Conservation (phyloP, 2,113 vertebrate species). For the Struthidea cinerea region DNA sequence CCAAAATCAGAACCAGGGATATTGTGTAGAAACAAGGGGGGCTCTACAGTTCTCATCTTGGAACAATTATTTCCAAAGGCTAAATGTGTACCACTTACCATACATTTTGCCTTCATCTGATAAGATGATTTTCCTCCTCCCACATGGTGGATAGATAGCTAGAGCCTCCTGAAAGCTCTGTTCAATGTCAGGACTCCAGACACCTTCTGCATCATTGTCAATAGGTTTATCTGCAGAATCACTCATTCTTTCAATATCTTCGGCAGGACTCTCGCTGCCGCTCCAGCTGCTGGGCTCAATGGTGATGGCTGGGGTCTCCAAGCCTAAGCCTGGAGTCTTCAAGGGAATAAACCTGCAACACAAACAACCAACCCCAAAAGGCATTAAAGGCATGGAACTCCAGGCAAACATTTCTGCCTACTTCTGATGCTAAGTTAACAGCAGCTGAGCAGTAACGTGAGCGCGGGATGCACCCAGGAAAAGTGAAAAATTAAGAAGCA, state of each 20-base stretch:
- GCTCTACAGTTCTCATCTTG: neutral
- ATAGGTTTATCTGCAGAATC: slow-evolving; percentile 97
- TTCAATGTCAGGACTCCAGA: slow-evolving; percentile 99
- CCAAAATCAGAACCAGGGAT: neutral
- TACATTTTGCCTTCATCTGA: slow-evolving; percentile 99
- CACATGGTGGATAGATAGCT: slow-evolving; percentile 98
- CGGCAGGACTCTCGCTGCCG: slow-evolving; percentile 98
- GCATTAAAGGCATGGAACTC: slow-evolving; percentile 7
- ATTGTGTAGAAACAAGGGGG: neutral
- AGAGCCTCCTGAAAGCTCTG: slow-evolving; percentile 99
- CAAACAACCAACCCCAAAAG: slow-evolving; percentile 54
- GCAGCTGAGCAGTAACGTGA: neutral
- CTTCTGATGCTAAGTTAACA: neutral
- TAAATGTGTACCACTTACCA: slow-evolving; percentile 82
- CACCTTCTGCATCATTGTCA: slow-evolving; percentile 97
- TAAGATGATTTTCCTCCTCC: slow-evolving; percentile 98
- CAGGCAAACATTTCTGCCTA: neutral
- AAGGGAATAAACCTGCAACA: slow-evolving; percentile 86
- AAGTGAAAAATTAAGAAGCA: neutral
- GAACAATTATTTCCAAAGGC: slow-evolving; percentile 9
- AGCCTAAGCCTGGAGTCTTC: slow-evolving; percentile 93
- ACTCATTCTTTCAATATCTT: slow-evolving; percentile 97
- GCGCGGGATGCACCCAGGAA: neutral
- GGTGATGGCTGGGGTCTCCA: slow-evolving; percentile 89
- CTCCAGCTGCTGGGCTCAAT: slow-evolving; percentile 99